Percentiles rank a stretch among this genome's conserved stretches.
Evolutionary conservation across 2,888 invertebrate species (phyloP).

Genomic region (Phania funesta): DNA sequence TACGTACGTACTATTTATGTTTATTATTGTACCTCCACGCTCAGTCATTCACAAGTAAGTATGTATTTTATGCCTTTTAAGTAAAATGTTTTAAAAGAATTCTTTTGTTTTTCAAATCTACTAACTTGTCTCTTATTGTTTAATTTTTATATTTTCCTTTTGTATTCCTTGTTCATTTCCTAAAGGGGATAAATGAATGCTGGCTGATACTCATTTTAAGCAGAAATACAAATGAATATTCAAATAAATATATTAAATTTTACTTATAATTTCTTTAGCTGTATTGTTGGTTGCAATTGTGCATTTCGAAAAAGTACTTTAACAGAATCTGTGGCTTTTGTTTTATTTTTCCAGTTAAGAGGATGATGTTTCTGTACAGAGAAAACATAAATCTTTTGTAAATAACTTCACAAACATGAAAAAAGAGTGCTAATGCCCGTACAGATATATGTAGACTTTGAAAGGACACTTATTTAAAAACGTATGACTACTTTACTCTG

Average conservation of each 20-base stretch:
- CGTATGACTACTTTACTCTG: neutral
- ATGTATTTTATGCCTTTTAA: neutral
- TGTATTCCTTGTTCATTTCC: conserved; percentile 12
- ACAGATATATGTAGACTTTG: neutral
- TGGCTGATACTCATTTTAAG: conserved; percentile 21
- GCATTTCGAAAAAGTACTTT: conserved; percentile 38
- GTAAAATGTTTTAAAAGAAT: conserved; percentile 38
- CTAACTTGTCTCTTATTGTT: conserved; percentile 49
- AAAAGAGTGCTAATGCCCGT: neutral
- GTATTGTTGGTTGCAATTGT: conserved; percentile 41
- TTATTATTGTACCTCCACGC: neutral
- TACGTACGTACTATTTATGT: neutral
- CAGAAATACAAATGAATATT: conserved; percentile 44
- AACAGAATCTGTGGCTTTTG: conserved; percentile 51
- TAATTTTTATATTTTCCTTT: conserved; percentile 40
- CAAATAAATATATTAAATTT: conserved; percentile 40
- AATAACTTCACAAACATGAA: conserved; percentile 22
- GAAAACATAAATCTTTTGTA: conserved; percentile 47
- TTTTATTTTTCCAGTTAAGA: conserved; percentile 29
- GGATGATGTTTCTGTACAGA: conserved; percentile 6
- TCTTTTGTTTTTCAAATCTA: conserved; percentile 37
- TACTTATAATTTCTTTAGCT: conserved; percentile 42
- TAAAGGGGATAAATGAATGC: conserved; percentile 16
- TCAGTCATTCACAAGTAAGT: neutral
- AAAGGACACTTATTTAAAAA: neutral